These are phyloP conservation scores for Cavia aperea DNA, from an alignment of 2,113 vertebrate species.

Conservation along the genomic window DNA sequence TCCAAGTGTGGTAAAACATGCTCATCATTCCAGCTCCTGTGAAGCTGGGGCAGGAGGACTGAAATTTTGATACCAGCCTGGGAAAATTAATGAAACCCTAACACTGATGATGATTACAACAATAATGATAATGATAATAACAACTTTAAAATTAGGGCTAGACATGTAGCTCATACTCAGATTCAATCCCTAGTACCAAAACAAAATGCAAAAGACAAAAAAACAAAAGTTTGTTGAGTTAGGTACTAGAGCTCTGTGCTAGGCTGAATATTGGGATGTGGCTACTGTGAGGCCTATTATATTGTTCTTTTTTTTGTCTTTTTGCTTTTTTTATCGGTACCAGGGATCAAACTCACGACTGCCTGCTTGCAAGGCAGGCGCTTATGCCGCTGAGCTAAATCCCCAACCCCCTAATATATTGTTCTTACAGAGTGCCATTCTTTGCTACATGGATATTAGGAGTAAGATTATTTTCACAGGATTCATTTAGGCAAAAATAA, in stretches of 20 bases:
- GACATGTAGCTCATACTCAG: background rate
- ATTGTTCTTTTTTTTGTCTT: background rate
- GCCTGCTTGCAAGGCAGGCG: too few relatives aligned
- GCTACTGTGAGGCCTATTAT: background rate
- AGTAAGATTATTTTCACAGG: background rate
- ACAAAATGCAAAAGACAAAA: background rate
- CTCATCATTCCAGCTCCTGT: background rate
- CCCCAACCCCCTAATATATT: background rate
- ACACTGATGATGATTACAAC: background rate
- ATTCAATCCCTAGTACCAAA: background rate
- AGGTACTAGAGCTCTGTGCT: background rate
- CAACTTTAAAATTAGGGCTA: background rate
- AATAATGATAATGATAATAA: background rate
- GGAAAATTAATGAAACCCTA: background rate
- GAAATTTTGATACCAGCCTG: background rate
- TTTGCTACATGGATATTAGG: constrained; percentile 3
- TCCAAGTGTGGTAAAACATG: background rate
- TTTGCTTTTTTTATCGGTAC: too few relatives aligned
- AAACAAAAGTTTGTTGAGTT: background rate
- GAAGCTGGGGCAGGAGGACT: background rate
- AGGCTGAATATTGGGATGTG: background rate
- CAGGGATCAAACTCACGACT: too few relatives aligned
- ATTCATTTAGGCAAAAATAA: constrained; percentile 29
- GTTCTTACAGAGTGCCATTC: background rate
- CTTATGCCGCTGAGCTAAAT: too few relatives aligned